Evolutionary conservation across 2,113 vertebrate species (phyloP).

Genomic region (Archilochus colubris): DNA sequence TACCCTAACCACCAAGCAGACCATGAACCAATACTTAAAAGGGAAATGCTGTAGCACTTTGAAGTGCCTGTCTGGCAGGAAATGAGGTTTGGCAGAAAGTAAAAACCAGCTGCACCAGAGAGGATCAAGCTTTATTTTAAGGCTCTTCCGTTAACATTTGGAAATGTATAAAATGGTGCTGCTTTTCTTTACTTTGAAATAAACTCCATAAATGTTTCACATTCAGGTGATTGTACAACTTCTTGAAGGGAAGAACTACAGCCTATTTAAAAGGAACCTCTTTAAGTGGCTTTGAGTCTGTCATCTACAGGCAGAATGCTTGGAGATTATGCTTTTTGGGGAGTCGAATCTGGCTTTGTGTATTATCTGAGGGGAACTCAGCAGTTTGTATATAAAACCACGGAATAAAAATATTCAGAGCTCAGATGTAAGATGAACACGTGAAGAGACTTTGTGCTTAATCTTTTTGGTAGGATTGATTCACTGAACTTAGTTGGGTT

Average conservation of each 20-base stretch:
- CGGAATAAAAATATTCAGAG: neutral
- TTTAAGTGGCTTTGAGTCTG: neutral
- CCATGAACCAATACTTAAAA: neutral
- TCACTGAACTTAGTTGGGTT: neutral
- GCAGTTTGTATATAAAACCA: neutral
- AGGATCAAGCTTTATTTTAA: conserved; percentile 20
- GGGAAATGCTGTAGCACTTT: conserved; percentile 55
- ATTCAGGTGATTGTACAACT: neutral
- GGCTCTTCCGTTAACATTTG: neutral
- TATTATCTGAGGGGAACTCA: neutral
- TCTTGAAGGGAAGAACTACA: neutral
- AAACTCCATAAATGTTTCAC: neutral
- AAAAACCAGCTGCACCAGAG: conserved; percentile 38
- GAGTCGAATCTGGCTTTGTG: neutral
- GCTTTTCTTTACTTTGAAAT: neutral
- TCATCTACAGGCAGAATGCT: neutral
- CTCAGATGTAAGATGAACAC: neutral
- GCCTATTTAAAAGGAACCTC: neutral
- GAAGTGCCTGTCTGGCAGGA: conserved; percentile 63
- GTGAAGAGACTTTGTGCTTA: rapidly evolving
- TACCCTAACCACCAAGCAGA: neutral
- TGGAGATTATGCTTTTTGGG: neutral
- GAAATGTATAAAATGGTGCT: neutral
- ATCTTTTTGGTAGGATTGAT: neutral
- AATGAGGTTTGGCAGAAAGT: conserved; percentile 59